Conservation (phyloP, 2,888 invertebrate species). For the Unio pictorum region DNA sequence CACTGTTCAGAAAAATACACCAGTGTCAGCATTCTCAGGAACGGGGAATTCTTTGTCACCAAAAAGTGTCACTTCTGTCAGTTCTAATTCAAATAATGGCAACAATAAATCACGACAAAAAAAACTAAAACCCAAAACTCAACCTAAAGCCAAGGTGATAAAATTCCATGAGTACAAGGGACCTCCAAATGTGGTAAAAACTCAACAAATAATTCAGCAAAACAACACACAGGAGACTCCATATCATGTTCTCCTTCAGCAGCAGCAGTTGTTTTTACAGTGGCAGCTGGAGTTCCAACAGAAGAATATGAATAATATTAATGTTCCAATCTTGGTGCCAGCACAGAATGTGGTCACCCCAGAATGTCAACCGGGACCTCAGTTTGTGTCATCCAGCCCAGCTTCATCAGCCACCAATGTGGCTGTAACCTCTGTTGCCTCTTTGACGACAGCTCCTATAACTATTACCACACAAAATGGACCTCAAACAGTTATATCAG, state of each 20-base stretch:
- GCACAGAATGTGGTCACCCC: conserved; percentile 27
- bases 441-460: conserved; percentile 14
- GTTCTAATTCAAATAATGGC: conserved; percentile 35
- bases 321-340: conserved; percentile 39
- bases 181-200: conserved; percentile 86
- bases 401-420: conserved; percentile 7
- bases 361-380: conserved; percentile 16
- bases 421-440: conserved; percentile 14
- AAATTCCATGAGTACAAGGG: conserved; percentile 96
- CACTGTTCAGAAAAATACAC: conserved; percentile 14
- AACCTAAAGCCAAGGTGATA: conserved; percentile 88
- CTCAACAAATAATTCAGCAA: conserved; percentile 16
- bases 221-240: conserved; percentile 39
- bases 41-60: conserved; percentile 15
- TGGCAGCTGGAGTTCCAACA: conserved; percentile 87
- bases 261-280: conserved; percentile 93
- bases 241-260: conserved; percentile 79
- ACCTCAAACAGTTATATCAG: conserved; percentile 36
- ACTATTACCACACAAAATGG: conserved; percentile 43
- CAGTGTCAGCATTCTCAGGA: conserved; percentile 15
- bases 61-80: conserved; percentile 23
- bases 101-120: conserved; percentile 73
- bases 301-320: conserved; percentile 73
- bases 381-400: conserved; percentile 9
- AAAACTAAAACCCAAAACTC: conserved; percentile 85